phyloP scores from a whole-genome alignment of 2,113 vertebrate species.

The Lepisosteus osseus region DNA sequence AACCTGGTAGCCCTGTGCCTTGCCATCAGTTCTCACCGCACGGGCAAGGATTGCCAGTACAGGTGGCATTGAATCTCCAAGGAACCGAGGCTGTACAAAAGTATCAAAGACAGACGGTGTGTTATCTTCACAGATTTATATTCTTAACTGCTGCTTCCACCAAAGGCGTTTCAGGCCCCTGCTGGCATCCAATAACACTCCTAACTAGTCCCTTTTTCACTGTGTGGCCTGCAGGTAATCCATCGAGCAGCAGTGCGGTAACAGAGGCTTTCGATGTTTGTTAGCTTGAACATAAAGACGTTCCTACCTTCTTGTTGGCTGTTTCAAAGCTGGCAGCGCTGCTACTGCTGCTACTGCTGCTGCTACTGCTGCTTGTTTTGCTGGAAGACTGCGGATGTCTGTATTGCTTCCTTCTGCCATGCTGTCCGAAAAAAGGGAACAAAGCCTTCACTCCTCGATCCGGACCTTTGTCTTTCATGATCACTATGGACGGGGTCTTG shows the following conservation, averaged over 20 bases:
- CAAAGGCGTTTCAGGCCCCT: neutral
- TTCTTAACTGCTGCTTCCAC: neutral
- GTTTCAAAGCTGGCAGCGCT: conserved; percentile 50
- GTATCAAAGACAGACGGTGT: neutral
- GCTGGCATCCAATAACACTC: neutral
- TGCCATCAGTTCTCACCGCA: conserved; percentile 50
- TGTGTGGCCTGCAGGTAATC: too few species aligned
- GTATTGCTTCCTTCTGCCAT: conserved; percentile 16
- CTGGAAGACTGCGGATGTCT: neutral
- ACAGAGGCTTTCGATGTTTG: too few species aligned
- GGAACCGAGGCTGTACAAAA: conserved; percentile 54
- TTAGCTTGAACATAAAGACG: too few species aligned
- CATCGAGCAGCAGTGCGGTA: too few species aligned
- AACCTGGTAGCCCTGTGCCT: conserved; percentile 59
- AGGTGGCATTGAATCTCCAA: conserved; percentile 54
- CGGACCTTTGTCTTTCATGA: neutral
- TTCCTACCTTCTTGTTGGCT: conserved; percentile 44
- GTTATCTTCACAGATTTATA: neutral
- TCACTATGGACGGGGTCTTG: neutral
- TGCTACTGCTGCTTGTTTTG: conserved; percentile 4
- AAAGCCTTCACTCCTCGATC: too few species aligned
- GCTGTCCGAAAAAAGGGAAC: conserved; percentile 1
- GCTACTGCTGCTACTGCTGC: conserved; percentile 32
- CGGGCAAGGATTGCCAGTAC: conserved; percentile 56
- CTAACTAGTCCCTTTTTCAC: too few species aligned